phyloP scores from a whole-genome alignment of 2,888 invertebrate genomes.

The Apantesis nais region DNA sequence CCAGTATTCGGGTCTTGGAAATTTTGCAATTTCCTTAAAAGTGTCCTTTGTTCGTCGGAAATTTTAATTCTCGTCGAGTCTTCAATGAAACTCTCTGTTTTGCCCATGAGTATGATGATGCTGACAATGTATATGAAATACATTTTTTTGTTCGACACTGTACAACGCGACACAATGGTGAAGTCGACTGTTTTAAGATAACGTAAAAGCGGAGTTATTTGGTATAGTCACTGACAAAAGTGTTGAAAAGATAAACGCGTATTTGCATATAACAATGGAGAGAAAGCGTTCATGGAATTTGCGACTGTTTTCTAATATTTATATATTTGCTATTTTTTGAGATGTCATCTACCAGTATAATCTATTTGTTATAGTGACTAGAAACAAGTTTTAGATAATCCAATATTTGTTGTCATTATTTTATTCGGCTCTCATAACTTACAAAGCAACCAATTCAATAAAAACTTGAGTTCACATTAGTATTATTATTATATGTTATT shows the following conservation, averaged over 20 bases:
- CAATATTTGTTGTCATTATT: no score
- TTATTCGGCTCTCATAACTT: background rate
- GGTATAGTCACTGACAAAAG: conserved; percentile 59
- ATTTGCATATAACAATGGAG: background rate
- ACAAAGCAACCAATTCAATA: background rate
- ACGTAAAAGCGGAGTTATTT: conserved; percentile 58
- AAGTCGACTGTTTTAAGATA: conserved; percentile 70
- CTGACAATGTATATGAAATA: conserved; percentile 62
- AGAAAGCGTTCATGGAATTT: background rate
- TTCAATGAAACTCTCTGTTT: conserved; percentile 57
- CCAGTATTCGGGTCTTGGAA: conserved; percentile 57
- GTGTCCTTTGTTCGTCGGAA: conserved; percentile 60
- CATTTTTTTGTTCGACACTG: conserved; percentile 66
- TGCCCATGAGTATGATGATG: conserved; percentile 62
- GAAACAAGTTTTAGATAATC: no score
- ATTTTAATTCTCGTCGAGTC: conserved; percentile 51
- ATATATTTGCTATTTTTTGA: no score
- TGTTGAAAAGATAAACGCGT: background rate
- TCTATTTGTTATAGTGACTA: no score
- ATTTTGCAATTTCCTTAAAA: conserved; percentile 74
- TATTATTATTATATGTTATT: background rate
- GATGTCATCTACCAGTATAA: background rate
- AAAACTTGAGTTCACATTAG: background rate
- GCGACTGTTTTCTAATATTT: background rate
- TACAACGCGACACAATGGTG: conserved; percentile 63